Percentiles rank a stretch among this genome's conserved stretches.
These are phyloP conservation scores for Arenaria interpres DNA, from an alignment of 2,113 vertebrate genomes.

Conservation along the genomic window DNA sequence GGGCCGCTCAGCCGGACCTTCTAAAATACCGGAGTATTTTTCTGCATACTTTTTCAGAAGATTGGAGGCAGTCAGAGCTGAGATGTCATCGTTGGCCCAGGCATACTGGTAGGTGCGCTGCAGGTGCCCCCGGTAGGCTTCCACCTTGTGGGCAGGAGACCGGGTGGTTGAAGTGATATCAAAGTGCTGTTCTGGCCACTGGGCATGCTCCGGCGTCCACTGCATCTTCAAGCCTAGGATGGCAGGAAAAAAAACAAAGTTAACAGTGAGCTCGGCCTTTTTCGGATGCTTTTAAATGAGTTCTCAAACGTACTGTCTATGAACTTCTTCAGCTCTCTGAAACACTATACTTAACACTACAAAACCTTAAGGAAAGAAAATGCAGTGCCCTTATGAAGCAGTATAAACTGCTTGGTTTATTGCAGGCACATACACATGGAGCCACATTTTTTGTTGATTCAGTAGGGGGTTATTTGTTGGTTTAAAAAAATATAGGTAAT, in stretches of 20 bases:
- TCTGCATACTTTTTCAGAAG: constrained; percentile 98
- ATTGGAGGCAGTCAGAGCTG: constrained; percentile 97
- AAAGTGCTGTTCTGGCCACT: constrained; percentile 99
- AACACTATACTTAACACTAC: neutral
- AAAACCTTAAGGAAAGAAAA: neutral
- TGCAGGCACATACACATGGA: neutral
- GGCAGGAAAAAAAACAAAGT: constrained; percentile 28
- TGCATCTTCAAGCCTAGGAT: constrained; percentile 98
- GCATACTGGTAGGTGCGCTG: constrained; percentile 98
- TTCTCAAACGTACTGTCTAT: neutral
- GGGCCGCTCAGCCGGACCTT: constrained; percentile 90
- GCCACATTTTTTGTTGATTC: neutral
- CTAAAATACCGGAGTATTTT: constrained; percentile 97
- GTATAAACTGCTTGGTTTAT: neutral
- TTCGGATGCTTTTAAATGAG: neutral
- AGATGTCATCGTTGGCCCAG: constrained; percentile 99
- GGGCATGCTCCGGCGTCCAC: constrained; percentile 99
- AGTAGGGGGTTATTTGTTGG: neutral
- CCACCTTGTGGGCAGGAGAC: constrained; percentile 97
- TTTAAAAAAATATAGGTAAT: neutral
- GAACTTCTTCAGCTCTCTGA: neutral
- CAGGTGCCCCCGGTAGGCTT: constrained; percentile 95
- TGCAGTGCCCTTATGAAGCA: neutral
- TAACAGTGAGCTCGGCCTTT: neutral
- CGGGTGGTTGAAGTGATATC: constrained; percentile 98